Conservation (phyloP, 2,113 vertebrate genomes). For the Albula glossodonta region DNA sequence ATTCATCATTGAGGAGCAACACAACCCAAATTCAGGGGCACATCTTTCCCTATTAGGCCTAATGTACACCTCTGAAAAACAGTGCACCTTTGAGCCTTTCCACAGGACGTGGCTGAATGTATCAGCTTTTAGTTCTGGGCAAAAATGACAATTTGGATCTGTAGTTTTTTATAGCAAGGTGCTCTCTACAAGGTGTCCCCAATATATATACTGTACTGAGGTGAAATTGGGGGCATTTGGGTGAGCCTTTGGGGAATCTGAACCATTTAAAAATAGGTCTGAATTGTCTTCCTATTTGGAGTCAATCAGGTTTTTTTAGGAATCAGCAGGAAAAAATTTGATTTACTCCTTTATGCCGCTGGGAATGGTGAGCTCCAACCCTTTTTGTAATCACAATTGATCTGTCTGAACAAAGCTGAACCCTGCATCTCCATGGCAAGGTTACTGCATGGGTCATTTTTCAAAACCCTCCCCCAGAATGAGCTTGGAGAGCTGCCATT, state of each 20-base stretch:
- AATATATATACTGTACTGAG: background rate
- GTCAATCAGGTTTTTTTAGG: background rate
- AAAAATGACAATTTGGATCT: background rate
- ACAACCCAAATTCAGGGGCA: background rate
- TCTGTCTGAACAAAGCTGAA: constrained; percentile 49
- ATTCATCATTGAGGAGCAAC: background rate
- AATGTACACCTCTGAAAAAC: background rate
- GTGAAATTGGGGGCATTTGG: background rate
- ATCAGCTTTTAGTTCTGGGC: background rate
- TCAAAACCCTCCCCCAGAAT: constrained; percentile 44
- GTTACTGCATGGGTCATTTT: constrained; percentile 57
- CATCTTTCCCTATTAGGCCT: background rate
- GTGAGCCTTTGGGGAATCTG: background rate
- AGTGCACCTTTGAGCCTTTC: background rate
- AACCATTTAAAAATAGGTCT: background rate
- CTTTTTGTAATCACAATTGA: constrained; percentile 44
- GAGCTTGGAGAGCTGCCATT: constrained; percentile 49
- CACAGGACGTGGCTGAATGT: background rate
- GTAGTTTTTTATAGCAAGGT: background rate
- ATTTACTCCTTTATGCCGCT: background rate
- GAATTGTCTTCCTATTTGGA: background rate
- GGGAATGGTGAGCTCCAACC: background rate
- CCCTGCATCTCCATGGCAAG: constrained; percentile 47
- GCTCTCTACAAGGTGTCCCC: background rate
- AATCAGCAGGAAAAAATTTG: background rate